Conservation (phyloP, 2,888 invertebrate genomes). For the Biston stratarius region DNA sequence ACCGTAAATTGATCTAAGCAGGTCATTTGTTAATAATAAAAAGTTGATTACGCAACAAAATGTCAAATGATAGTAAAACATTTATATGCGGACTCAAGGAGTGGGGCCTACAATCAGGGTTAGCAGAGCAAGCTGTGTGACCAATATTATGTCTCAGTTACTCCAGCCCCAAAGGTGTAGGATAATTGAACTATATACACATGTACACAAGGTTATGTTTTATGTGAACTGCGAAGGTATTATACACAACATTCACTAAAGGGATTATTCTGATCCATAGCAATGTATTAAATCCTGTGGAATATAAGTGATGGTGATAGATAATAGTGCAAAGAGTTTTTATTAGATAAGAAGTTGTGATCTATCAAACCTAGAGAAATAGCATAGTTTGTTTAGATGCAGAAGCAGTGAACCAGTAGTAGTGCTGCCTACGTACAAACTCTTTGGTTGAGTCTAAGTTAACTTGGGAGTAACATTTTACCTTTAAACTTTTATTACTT, state of each 20-base stretch:
- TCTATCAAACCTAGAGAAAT: neutral
- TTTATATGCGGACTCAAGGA: slow-evolving; percentile 22
- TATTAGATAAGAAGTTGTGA: neutral
- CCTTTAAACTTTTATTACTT: too few relatives aligned
- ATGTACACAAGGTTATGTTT: neutral
- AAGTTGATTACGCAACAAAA: slow-evolving; percentile 20
- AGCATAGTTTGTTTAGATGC: neutral
- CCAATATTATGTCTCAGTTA: slow-evolving; percentile 13
- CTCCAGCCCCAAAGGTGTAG: slow-evolving; percentile 3
- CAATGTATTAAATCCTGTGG: neutral
- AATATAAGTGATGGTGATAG: neutral
- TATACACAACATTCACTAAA: neutral
- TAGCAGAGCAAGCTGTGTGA: slow-evolving; percentile 17
- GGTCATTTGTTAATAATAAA: slow-evolving; percentile 37
- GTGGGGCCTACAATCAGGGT: slow-evolving; percentile 12
- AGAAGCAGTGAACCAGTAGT: neutral
- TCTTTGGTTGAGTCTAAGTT: neutral
- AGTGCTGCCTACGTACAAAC: neutral
- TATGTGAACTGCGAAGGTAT: neutral
- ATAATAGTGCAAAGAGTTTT: neutral
- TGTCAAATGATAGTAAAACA: slow-evolving; percentile 17
- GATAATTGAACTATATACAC: slow-evolving; percentile 8
- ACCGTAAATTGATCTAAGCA: slow-evolving; percentile 30
- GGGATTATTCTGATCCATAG: neutral
- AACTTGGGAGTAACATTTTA: neutral